phyloP scores from a whole-genome alignment of 2,113 vertebrate species.

The Cichladusa arquata region DNA sequence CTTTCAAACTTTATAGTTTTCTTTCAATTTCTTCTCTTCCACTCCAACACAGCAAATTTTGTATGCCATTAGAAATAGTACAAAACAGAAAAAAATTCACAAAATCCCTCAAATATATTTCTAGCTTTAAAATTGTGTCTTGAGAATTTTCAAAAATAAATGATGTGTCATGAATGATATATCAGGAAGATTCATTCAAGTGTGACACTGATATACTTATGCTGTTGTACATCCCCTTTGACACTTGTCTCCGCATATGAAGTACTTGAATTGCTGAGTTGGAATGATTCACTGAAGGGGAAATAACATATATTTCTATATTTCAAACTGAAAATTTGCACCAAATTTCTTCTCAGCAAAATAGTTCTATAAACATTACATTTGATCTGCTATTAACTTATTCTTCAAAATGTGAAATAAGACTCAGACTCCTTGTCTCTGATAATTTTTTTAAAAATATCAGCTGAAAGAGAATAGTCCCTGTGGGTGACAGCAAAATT shows the following conservation, averaged over 20 bases:
- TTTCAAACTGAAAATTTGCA: neutral
- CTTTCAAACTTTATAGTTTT: neutral
- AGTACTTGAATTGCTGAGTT: neutral
- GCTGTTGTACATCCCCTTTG: neutral
- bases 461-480: neutral
- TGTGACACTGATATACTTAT: neutral
- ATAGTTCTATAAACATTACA: neutral
- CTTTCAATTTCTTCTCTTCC: neutral
- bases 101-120: neutral
- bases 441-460: neutral
- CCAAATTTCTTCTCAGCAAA: neutral
- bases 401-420: neutral
- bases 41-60: neutral
- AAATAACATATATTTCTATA: neutral
- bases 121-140: neutral
- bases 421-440: neutral
- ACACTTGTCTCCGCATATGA: neutral
- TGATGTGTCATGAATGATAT: neutral
- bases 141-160: neutral
- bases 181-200: neutral
- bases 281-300: neutral
- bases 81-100: neutral
- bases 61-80: neutral
- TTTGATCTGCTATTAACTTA: neutral
- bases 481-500: slow-evolving; percentile 39